These are phyloP conservation scores for Cynopterus sphinx DNA, from an alignment of 2,797 vertebrate genomes.

Conservation along the genomic window DNA sequence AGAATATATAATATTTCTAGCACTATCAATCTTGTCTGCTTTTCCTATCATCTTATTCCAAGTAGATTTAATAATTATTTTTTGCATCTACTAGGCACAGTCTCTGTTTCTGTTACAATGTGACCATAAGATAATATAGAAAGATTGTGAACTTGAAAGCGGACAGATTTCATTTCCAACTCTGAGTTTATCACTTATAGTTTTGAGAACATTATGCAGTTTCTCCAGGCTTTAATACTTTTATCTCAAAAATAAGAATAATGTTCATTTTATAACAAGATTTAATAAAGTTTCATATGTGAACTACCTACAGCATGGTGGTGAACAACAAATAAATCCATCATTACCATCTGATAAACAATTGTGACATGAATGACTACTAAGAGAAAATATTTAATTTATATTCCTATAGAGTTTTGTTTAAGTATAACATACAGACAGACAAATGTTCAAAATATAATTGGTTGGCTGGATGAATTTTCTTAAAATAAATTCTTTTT, in stretches of 20 bases:
- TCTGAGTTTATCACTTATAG: background rate
- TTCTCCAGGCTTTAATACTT: background rate
- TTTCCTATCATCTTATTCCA: background rate
- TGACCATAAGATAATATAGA: background rate
- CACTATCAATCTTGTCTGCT: background rate
- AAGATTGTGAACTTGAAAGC: background rate
- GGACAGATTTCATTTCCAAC: background rate
- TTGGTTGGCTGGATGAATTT: background rate
- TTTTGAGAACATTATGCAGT: background rate
- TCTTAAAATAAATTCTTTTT: background rate
- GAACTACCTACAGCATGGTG: background rate
- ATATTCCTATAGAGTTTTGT: background rate
- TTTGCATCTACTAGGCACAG: background rate
- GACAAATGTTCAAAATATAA: background rate
- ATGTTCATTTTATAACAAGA: background rate
- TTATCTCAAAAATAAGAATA: background rate
- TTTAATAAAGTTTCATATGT: background rate
- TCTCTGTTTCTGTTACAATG: background rate
- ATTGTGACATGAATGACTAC: background rate
- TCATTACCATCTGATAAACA: background rate
- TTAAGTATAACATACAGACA: background rate
- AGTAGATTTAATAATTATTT: background rate
- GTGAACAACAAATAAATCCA: background rate
- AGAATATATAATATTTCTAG: background rate
- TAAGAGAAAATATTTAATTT: background rate